These are phyloP conservation scores for Anoura caudifer DNA, from an alignment of 2,113 vertebrate genomes.

Conservation along the genomic window DNA sequence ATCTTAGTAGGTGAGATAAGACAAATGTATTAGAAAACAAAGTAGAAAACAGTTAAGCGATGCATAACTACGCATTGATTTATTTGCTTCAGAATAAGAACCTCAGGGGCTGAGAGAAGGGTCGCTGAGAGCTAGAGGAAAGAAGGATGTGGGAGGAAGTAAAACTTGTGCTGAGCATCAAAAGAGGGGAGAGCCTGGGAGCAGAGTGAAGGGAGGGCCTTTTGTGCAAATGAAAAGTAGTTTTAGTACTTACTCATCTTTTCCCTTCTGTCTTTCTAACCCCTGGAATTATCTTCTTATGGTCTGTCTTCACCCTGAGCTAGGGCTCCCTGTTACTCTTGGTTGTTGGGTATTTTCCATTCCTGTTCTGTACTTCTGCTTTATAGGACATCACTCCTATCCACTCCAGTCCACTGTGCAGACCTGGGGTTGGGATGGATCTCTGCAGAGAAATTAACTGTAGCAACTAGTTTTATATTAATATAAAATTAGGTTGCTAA, in stretches of 20 bases:
- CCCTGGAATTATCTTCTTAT: neutral
- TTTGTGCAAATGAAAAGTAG: neutral
- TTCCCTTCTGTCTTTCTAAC: neutral
- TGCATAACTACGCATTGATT: neutral
- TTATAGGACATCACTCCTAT: neutral
- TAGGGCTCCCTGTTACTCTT: neutral
- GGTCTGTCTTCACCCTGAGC: neutral
- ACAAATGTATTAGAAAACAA: neutral
- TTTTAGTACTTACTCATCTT: conserved; percentile 10
- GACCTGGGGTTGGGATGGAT: neutral
- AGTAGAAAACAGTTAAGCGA: neutral
- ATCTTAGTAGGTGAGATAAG: neutral
- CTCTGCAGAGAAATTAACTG: neutral
- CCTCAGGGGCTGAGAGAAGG: neutral
- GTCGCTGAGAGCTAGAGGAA: neutral
- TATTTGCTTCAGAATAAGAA: neutral
- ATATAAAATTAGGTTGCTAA: neutral
- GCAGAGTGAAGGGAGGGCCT: neutral
- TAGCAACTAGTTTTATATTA: neutral
- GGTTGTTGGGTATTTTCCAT: neutral
- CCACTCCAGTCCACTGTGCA: neutral
- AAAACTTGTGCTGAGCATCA: neutral
- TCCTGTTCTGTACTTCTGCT: neutral
- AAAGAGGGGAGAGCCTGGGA: neutral
- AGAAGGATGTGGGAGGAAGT: neutral